Percentiles rank a stretch among this genome's conserved stretches.
phyloP scores from a whole-genome alignment of 1,140 invertebrate species.

The Penaeus indicus region DNA sequence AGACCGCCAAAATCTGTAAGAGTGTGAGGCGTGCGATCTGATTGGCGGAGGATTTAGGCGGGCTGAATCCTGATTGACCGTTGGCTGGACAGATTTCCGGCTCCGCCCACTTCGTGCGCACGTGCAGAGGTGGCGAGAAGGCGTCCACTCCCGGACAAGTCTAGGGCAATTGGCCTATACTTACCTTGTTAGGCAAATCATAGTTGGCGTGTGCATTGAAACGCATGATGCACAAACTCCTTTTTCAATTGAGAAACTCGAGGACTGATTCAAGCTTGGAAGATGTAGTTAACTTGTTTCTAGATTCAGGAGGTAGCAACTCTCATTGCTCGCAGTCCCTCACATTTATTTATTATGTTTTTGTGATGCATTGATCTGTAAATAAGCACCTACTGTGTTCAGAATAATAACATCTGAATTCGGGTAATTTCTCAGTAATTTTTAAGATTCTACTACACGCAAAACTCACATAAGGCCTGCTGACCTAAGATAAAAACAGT shows the following conservation, averaged over 20 bases:
- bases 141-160: constrained; percentile 45
- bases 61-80: constrained; percentile 63
- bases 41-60: constrained; percentile 65
- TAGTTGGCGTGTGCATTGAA: constrained; percentile 60
- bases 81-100: constrained; percentile 65
- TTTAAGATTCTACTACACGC: not conserved
- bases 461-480: not conserved
- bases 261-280: not conserved
- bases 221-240: constrained; percentile 34
- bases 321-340: not conserved
- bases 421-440: not conserved
- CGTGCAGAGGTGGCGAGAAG: constrained; percentile 45
- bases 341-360: no score
- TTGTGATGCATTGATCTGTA: no score
- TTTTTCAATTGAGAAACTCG: constrained; percentile 18
- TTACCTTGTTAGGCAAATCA: constrained; percentile 62
- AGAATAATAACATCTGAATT: no score
- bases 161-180: constrained; percentile 54
- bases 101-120: constrained; percentile 62
- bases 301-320: not conserved
- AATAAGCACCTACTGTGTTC: no score
- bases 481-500: not conserved
- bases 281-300: not conserved
- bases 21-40: constrained; percentile 62
- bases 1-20: constrained; percentile 65